These are phyloP conservation scores for Centropyge bicolor DNA, from an alignment of 2,797 vertebrate genomes.

Conservation along the genomic window DNA sequence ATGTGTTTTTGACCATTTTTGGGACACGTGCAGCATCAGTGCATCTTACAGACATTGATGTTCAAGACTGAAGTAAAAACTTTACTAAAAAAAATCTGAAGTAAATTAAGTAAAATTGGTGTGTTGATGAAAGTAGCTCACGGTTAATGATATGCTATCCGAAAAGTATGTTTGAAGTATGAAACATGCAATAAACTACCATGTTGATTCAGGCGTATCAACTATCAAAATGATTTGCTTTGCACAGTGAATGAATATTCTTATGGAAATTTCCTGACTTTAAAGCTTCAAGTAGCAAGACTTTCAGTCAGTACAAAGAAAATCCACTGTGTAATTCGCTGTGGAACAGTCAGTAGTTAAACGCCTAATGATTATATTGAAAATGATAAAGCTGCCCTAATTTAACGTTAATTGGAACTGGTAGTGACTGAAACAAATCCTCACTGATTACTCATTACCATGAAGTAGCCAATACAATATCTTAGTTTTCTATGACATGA, in stretches of 20 bases:
- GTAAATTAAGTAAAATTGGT: neutral
- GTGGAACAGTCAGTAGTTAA: neutral
- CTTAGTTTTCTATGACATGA: neutral
- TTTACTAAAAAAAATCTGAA: neutral
- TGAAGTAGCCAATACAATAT: neutral
- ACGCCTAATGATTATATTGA: neutral
- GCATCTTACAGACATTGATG: neutral
- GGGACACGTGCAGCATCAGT: neutral
- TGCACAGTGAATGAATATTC: neutral
- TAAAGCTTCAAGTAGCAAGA: neutral
- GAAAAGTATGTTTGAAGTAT: neutral
- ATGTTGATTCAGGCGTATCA: neutral
- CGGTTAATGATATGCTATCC: neutral
- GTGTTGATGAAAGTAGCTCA: neutral
- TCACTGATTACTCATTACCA: slow-evolving; percentile 1
- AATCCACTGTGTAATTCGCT: slow-evolving; percentile 4
- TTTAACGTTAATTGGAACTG: slow-evolving; percentile 4
- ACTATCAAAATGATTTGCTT: neutral
- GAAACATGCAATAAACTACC: neutral
- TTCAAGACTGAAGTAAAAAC: neutral
- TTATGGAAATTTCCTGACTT: neutral
- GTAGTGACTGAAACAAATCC: neutral
- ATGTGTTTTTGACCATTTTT: neutral
- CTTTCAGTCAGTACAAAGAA: neutral
- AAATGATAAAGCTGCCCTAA: slow-evolving; percentile 10